phyloP scores from a whole-genome alignment of 2,113 vertebrate species.

The Anthoscopus minutus region DNA sequence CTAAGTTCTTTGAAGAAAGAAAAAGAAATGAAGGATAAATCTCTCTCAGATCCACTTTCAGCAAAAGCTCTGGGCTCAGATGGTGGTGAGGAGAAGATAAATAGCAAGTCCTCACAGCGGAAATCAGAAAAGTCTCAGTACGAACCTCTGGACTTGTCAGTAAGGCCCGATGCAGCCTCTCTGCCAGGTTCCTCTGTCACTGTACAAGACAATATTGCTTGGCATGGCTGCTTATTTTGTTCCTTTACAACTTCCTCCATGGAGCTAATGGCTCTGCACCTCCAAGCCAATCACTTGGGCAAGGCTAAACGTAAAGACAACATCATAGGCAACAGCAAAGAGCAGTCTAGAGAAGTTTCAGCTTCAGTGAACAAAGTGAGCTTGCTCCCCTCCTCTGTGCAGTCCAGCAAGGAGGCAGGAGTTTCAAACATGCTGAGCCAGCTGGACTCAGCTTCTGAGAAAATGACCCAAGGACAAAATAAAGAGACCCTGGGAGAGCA shows the following conservation, averaged over 20 bases:
- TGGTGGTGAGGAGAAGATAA: slow-evolving; percentile 76
- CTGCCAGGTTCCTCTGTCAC: slow-evolving; percentile 90
- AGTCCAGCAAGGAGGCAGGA: slow-evolving; percentile 71
- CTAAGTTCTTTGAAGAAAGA: slow-evolving; percentile 92
- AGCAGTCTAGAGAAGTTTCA: slow-evolving; percentile 71
- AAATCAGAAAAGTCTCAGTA: slow-evolving; percentile 90
- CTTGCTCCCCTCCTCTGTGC: slow-evolving; percentile 58
- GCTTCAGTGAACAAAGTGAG: slow-evolving; percentile 66
- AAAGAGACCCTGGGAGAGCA: slow-evolving; percentile 75
- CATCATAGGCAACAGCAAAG: slow-evolving; percentile 72
- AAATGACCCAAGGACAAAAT: slow-evolving; percentile 71
- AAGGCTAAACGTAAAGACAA: slow-evolving; percentile 81
- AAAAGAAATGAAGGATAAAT: slow-evolving; percentile 81
- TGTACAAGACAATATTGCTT: slow-evolving; percentile 91
- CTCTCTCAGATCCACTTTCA: slow-evolving; percentile 75
- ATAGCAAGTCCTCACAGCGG: slow-evolving; percentile 72
- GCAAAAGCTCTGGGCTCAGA: slow-evolving; percentile 78
- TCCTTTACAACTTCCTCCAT: slow-evolving; percentile 93
- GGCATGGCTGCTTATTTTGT: slow-evolving; percentile 96
- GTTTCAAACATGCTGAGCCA: slow-evolving; percentile 61
- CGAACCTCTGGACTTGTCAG: slow-evolving; percentile 91
- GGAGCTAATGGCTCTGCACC: slow-evolving; percentile 95
- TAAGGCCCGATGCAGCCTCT: slow-evolving; percentile 87
- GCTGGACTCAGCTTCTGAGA: slow-evolving; percentile 68
- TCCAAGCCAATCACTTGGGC: slow-evolving; percentile 94